Conservation (phyloP, 2,113 vertebrate genomes). For the Apodemus sylvaticus region DNA sequence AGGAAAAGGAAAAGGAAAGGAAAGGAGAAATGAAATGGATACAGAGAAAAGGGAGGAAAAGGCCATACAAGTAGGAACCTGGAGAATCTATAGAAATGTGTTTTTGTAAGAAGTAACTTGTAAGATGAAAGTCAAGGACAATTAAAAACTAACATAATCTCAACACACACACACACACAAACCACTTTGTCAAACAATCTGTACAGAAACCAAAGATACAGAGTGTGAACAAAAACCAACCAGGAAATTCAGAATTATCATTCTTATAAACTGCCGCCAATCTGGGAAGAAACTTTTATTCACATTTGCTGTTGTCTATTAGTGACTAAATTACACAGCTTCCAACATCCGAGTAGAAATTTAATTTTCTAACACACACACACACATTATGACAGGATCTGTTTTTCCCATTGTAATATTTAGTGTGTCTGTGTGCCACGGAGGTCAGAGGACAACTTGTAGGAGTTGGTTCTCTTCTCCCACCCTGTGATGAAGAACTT, state of each 20-base stretch:
- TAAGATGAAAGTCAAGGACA: constrained; percentile 42
- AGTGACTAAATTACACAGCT: constrained; percentile 29
- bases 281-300: constrained; percentile 55
- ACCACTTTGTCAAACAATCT: constrained; percentile 36
- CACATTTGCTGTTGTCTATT: background rate
- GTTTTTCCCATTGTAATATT: background rate
- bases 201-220: constrained; percentile 50
- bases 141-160: constrained; percentile 16
- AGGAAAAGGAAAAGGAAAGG: too few relatives aligned
- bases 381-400: background rate
- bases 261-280: constrained; percentile 47
- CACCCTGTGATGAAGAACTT: too few relatives aligned
- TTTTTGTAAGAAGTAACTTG: constrained; percentile 51
- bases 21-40: constrained; percentile 48
- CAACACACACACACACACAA: constrained; percentile 20
- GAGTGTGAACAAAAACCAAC: constrained; percentile 23
- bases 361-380: background rate
- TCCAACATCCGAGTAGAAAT: constrained; percentile 40
- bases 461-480: background rate
- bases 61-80: constrained; percentile 38
- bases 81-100: constrained; percentile 51
- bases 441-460: background rate
- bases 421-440: too few relatives aligned
- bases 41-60: background rate
- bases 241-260: background rate